Base-by-base conservation (phyloP, 2,797 vertebrate species). In the Tauraco hartlaubi region DNA sequence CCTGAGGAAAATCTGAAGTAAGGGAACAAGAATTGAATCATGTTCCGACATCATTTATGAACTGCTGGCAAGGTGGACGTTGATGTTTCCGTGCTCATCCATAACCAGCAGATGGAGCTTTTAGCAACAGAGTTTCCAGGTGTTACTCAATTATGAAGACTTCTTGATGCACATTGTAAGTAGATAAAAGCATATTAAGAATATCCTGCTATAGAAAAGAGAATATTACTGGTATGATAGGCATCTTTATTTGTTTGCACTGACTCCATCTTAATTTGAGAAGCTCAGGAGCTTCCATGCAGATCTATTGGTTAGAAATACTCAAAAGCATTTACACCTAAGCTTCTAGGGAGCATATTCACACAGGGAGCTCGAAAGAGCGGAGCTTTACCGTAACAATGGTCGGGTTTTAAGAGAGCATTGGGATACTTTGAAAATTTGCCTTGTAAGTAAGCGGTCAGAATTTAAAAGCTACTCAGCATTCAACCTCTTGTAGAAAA, bases 31-130 rank as follows among this genome's bases (percentile, higher is more conserved):
- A 63, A 77, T 49, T 28, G 59, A 96, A 69, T 72, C 29, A 12
- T 6, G 13, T 12, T 46, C 39, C 67, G 55, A 8, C 19, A 59
- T 46, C n/a, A 4, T 26, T 71, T n/a, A 23, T 21, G 59, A 81
- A 48, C n/a, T 16, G 51, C 85, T 37, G 69, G 75, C 37, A 33
- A 75, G 64, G 58, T 39, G 86, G 86, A 75, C 49, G 35, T 25
- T 37, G 85, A 43, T 63, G 58, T 44, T 64, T 62, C 83, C 31
- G 31, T 94, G 8, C 88, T 58, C 31, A 7, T 18, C 52, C 62
- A 12, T 35, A 94, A 87, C 87, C 94, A 97, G 97, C 48, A 97
- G 97, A 96, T 98, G 97, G 96, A 97, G 97, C 95, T 97, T 97
- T 97, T 76, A 88, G 92, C 90, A 97, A 90, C 63, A 46, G 89